Base-by-base conservation (phyloP, 2,113 vertebrate species). In the Thunnus thynnus region DNA sequence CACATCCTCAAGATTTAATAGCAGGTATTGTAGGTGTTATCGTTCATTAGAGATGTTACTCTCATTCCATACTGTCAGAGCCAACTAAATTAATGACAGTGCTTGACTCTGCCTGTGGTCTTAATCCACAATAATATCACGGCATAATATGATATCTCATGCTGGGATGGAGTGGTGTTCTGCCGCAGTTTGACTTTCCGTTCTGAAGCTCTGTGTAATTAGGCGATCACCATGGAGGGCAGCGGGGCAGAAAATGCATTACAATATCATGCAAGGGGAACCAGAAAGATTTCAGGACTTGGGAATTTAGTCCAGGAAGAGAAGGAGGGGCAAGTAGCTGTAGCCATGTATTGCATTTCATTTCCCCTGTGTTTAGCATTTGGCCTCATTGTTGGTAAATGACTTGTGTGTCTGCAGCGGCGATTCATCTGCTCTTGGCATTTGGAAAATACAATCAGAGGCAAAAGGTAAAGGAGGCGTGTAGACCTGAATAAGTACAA, bases 381-480 rank as follows among this genome's bases (percentile, higher is more conserved):
- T 89, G 86, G 88, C 84, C 89, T 87, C 83, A 91, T 93, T 91
- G 81, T 91, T 72, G 86, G 77, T 85, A 73, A 89, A 92, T 90
- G 89, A 90, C 92, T 91, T 86, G 82, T 86, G 88, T 63, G 78
- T 91, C 87, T 75, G 61, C 62, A 50, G 51, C 18, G 14, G 88
- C 80, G 61, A 93, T 94, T 78, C 51, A 60, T 92, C 87, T 92
- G 82, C 84, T 88, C 54, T 50, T 94, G 92, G 88, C 93, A 91
- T 95, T 92, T 93, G 90, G 91, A 88, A 91, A 93, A 93, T 80
- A 90, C 91, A 93, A 90, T 94, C 91, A 87, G 91, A 92, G 82
- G 86, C 83, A 71, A 80, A 80, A 86, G 82, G 78, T 88, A 75
- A 90, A 92, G 83, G 83, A 88, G 90, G 91, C 87, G 76, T 83